phyloP scores from a whole-genome alignment of 23 tunicate genomes.

The Corella eumyota region DNA sequence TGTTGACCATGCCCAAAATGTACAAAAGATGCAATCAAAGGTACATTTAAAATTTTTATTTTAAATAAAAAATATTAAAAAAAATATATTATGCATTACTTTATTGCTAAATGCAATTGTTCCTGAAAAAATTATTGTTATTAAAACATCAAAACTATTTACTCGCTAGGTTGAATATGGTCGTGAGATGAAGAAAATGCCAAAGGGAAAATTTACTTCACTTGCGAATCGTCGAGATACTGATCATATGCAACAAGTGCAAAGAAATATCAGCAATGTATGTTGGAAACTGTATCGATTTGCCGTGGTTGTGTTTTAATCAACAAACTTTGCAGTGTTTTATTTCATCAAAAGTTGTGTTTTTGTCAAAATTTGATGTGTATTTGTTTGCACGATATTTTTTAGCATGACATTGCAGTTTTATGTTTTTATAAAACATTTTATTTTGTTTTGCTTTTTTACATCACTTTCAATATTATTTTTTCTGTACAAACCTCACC shows the following conservation, averaged over 20 bases:
- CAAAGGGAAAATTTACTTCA: conserved; percentile 42
- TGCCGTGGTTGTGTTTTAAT: conserved; percentile 2
- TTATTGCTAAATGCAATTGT: not conserved
- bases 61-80: not conserved
- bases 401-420: no score
- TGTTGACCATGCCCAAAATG: conserved; percentile 65
- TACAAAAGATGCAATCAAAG: conserved; percentile 62
- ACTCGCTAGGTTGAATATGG: conserved; percentile 17
- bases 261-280: conserved; percentile 78
- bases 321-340: not conserved
- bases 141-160: no score
- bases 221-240: conserved; percentile 56
- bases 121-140: no score
- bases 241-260: conserved; percentile 69
- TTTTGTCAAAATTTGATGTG: no score
- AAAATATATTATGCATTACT: not conserved
- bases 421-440: no score
- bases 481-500: no score
- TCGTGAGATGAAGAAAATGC: conserved; percentile 43
- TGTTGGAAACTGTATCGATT: not conserved
- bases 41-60: conserved; percentile 14
- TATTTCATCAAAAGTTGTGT: no score
- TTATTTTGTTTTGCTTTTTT: no score
- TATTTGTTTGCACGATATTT: no score
- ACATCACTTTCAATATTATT: no score